Percentiles rank a stretch among this genome's conserved stretches.
Evolutionary conservation across 2,113 vertebrate genomes (phyloP).

Genomic region (Nettapus auritus): DNA sequence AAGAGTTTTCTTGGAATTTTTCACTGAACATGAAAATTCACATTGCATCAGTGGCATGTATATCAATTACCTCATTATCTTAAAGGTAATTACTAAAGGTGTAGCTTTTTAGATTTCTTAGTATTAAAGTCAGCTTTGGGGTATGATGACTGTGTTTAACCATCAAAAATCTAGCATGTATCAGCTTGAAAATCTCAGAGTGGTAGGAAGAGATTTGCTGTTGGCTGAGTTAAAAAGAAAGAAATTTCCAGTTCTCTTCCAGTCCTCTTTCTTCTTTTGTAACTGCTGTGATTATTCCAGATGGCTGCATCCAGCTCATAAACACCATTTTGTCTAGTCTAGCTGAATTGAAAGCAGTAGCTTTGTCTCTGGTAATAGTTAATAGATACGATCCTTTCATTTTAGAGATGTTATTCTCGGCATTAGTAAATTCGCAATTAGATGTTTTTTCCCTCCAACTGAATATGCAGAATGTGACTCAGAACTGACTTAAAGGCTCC

Average conservation of each 20-base stretch:
- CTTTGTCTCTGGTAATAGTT: not conserved
- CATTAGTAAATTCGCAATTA: conserved; percentile 23
- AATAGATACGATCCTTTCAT: not conserved
- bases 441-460: not conserved
- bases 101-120: not conserved
- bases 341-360: not conserved
- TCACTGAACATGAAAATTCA: not conserved
- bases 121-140: not conserved
- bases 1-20: not conserved
- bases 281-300: not conserved
- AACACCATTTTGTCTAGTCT: not conserved
- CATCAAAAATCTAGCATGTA: not conserved
- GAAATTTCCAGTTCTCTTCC: not conserved
- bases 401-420: not conserved
- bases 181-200: not conserved
- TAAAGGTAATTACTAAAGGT: too few species aligned
- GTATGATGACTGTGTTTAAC: not conserved
- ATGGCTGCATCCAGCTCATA: not conserved
- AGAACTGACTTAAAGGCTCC: conserved; percentile 30
- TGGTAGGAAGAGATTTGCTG: not conserved
- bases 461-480: conserved; percentile 27
- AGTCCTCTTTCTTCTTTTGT: not conserved
- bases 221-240: not conserved
- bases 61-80: not conserved
- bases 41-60: not conserved